A percentile compares a stretch with the other conserved stretches of the same genome.
These are phyloP conservation scores for Epicampocera succincta DNA, from an alignment of 2,888 invertebrate genomes.

Conservation along the genomic window DNA sequence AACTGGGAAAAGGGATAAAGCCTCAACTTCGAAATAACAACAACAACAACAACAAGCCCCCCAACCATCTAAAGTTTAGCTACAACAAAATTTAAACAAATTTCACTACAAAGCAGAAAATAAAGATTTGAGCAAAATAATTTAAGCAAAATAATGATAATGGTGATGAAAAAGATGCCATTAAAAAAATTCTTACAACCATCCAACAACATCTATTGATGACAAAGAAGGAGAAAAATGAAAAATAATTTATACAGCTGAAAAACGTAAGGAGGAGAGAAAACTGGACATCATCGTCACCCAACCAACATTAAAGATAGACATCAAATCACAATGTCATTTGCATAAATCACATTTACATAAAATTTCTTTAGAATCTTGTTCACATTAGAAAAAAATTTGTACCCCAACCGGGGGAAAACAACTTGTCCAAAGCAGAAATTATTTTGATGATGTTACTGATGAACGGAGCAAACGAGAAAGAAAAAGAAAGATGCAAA, in stretches of 20 bases:
- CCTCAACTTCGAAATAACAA: conserved; percentile 7
- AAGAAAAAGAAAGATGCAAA: conserved; percentile 8
- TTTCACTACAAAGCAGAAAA: conserved; percentile 21
- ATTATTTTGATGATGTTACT: conserved; percentile 39
- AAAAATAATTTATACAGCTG: conserved; percentile 24
- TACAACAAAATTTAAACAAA: conserved; percentile 20
- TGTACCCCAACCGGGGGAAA: neutral
- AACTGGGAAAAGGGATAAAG: conserved; percentile 52
- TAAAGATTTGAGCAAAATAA: conserved; percentile 52
- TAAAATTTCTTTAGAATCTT: conserved; percentile 44
- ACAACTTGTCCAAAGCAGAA: conserved; percentile 31
- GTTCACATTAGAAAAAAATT: conserved; percentile 23
- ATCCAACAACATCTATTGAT: conserved; percentile 31
- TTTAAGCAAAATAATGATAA: conserved; percentile 47
- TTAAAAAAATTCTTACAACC: conserved; percentile 31
- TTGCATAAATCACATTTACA: conserved; percentile 71
- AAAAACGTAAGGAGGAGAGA: neutral
- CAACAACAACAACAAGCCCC: conserved; percentile 1
- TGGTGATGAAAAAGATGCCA: conserved; percentile 25
- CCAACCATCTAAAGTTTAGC: conserved; percentile 39
- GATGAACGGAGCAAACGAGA: neutral
- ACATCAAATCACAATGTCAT: conserved; percentile 68
- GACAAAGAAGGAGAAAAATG: neutral
- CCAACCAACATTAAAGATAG: conserved; percentile 50
- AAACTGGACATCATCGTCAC: conserved; percentile 11